Percentiles rank a stretch among this genome's conserved stretches.
These are phyloP conservation scores for Pampusana beccarii DNA, from an alignment of 2,113 vertebrate genomes.

Conservation along the genomic window DNA sequence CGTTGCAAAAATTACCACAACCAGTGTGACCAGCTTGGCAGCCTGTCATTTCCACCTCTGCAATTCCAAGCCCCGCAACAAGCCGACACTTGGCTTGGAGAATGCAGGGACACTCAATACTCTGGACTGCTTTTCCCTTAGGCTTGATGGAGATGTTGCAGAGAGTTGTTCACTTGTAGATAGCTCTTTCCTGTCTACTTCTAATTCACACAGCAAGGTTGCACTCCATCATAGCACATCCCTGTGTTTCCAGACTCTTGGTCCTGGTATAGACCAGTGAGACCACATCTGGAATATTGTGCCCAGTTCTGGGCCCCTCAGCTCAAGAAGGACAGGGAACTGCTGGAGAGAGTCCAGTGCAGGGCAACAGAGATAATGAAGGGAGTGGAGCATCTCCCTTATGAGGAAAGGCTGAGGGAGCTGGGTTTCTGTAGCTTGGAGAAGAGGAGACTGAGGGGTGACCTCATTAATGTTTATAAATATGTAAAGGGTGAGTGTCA, in stretches of 20 bases:
- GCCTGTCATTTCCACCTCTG: background rate
- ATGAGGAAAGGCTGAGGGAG: too few species aligned
- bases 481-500: too few species aligned
- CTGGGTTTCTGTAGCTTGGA: too few species aligned
- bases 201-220: background rate
- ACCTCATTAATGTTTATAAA: too few species aligned
- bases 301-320: too few species aligned
- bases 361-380: too few species aligned
- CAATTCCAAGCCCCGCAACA: background rate
- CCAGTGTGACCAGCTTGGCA: background rate
- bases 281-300: too few species aligned
- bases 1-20: background rate
- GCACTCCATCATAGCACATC: background rate
- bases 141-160: background rate
- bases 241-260: background rate
- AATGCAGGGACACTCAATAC: background rate
- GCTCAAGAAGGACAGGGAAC: too few species aligned
- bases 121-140: background rate
- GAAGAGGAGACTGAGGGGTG: too few species aligned
- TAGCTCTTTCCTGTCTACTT: background rate
- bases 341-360: too few species aligned
- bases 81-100: background rate
- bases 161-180: background rate
- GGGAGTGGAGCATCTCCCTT: too few species aligned
- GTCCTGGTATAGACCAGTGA: background rate